phyloP scores from a whole-genome alignment of 2,888 invertebrate genomes.

The Xestoiulus laeticollis region DNA sequence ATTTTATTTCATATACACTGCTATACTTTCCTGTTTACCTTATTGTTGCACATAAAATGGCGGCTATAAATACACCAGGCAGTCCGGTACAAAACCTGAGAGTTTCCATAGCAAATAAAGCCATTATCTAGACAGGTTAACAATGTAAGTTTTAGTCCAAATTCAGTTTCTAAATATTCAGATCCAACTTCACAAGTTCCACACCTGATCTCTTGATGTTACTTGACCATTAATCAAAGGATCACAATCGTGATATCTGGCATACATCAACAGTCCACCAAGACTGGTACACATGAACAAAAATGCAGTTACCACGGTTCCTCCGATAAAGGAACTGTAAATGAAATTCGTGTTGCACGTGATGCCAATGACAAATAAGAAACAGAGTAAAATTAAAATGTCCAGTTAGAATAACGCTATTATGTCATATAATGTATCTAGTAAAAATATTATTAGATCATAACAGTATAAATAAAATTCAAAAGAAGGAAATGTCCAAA shows the following conservation, averaged over 20 bases:
- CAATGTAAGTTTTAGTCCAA: too few relatives aligned
- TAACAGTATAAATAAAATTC: too few relatives aligned
- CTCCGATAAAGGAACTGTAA: slow-evolving; percentile 45
- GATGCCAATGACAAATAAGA: too few relatives aligned
- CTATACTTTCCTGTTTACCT: slow-evolving; percentile 40
- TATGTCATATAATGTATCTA: too few relatives aligned
- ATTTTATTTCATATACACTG: too few relatives aligned
- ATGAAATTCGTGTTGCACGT: neutral
- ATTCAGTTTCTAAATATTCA: too few relatives aligned
- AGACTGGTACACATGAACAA: too few relatives aligned
- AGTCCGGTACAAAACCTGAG: slow-evolving; percentile 7
- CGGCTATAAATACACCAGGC: slow-evolving; percentile 48
- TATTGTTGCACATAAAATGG: slow-evolving; percentile 49
- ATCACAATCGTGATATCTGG: slow-evolving; percentile 51
- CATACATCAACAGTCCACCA: slow-evolving; percentile 50
- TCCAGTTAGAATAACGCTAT: neutral
- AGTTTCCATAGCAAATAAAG: slow-evolving; percentile 45
- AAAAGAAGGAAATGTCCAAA: too few relatives aligned
- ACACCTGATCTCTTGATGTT: slow-evolving; percentile 50
- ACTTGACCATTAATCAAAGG: slow-evolving; percentile 43
- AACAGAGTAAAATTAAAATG: too few relatives aligned
- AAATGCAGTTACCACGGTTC: neutral
- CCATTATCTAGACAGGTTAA: too few relatives aligned
- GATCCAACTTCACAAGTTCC: too few relatives aligned
- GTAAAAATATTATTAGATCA: too few relatives aligned